These are phyloP conservation scores for Noctua pronuba DNA, from an alignment of 2,888 invertebrate species.

Conservation along the genomic window DNA sequence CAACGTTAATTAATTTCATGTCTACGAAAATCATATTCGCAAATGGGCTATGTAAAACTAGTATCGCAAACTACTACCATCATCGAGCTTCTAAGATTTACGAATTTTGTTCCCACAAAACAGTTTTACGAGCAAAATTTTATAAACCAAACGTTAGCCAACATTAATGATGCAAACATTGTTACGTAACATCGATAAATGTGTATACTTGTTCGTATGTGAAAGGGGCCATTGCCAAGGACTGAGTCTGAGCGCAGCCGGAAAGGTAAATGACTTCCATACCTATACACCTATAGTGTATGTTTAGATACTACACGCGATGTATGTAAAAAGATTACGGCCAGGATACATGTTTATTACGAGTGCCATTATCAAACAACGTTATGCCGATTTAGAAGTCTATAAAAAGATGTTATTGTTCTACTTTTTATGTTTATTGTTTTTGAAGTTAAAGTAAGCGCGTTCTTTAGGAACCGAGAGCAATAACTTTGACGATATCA, in stretches of 20 bases:
- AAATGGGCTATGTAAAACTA: constrained; percentile 6
- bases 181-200: constrained; percentile 83
- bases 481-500: constrained; percentile 64
- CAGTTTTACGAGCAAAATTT: constrained; percentile 60
- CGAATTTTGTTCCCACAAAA: constrained; percentile 46
- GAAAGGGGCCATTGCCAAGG: constrained; percentile 88
- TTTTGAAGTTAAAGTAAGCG: constrained; percentile 57
- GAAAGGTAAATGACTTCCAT: constrained; percentile 85
- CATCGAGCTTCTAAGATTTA: constrained; percentile 37
- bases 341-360: constrained; percentile 56
- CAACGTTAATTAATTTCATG: constrained; percentile 30
- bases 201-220: constrained; percentile 81
- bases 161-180: constrained; percentile 80
- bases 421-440: constrained; percentile 67
- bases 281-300: constrained; percentile 68
- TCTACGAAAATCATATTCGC: constrained; percentile 23
- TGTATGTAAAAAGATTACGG: constrained; percentile 60
- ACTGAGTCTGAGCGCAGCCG: constrained; percentile 80
- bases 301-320: constrained; percentile 61
- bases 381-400: constrained; percentile 59
- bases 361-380: constrained; percentile 54
- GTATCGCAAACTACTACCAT: constrained; percentile 2
- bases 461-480: constrained; percentile 57
- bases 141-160: constrained; percentile 70
- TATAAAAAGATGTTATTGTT: constrained; percentile 67